phyloP scores from a whole-genome alignment of 2,888 invertebrate genomes.

The Limenitis camilla region DNA sequence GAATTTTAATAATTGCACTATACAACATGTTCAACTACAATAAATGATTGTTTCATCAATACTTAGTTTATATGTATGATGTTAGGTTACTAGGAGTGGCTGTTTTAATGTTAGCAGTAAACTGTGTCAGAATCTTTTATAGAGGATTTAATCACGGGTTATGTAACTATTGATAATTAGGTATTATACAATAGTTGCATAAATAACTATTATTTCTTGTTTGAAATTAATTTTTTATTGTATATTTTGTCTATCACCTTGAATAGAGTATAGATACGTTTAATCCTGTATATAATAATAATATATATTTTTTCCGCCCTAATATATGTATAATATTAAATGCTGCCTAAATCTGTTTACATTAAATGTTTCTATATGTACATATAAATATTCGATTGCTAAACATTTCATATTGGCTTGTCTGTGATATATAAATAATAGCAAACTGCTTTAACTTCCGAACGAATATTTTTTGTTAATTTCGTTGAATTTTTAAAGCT shows the following conservation, averaged over 20 bases:
- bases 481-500: slow-evolving; percentile 15
- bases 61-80: too few species aligned
- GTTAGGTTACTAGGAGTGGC: too few species aligned
- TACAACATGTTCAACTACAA: too few species aligned
- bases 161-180: too few species aligned
- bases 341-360: slow-evolving; percentile 19
- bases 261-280: neutral
- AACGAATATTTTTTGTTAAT: slow-evolving; percentile 5
- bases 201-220: too few species aligned
- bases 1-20: too few species aligned
- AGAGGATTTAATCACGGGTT: too few species aligned
- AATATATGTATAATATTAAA: slow-evolving; percentile 8
- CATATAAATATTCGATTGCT: slow-evolving; percentile 44
- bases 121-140: too few species aligned
- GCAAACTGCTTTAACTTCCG: slow-evolving; percentile 15
- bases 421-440: slow-evolving; percentile 50
- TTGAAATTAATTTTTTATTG: neutral
- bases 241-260: neutral
- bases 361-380: slow-evolving; percentile 24
- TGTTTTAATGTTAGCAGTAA: too few species aligned
- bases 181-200: too few species aligned
- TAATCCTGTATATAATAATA: neutral
- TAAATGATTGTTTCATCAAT: too few species aligned
- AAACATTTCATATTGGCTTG: slow-evolving; percentile 56
- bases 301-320: slow-evolving; percentile 8